Evolutionary conservation across 2,113 vertebrate genomes (phyloP), one percentile per base, ranked within the genome.

Genomic region (Salvelinus sp.): DNA sequence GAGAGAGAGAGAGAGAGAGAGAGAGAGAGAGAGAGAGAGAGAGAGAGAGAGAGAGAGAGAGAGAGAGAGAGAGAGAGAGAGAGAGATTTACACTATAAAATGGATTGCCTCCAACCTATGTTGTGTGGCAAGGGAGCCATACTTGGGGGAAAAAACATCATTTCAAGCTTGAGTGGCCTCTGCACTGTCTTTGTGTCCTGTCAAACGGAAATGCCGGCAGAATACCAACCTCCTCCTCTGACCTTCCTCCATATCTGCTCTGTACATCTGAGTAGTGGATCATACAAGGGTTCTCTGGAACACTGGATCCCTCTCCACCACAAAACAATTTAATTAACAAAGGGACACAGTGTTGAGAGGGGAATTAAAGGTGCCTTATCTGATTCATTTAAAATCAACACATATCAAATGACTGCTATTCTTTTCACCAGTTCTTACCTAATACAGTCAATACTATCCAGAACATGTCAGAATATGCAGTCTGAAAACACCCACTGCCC

Each of bases 151-250:
- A 83, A 88, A 89, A 69, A 87, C 87, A 90, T 88, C 82, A 88
- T 91, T 91, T 92, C 90, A 90, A 77, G 90, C 89, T 84, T 48
- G 83, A 90, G 86, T 91, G 88, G 79, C 64, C 73, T 66, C 85
- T 79, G 76, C 67, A 74, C 75, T 77, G 79, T 82, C 78, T 73
- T 73, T 80, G 84, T 78, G 77, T 74, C 72, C 79, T 83, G 86
- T 83, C 87, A 91, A 82, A 83, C 74, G 70, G 9, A 69, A 79
- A 85, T 85, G 73, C 84, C 76, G 58, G 78, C 83, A 79, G 90
- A 88, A 88, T 90, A 85, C 80, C 85, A 92, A 91, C 75, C 76
- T 73, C 82, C 85, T 80, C 78, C 82, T 71, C 72, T 89, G 90
- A 90, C 90, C 90, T 90, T 90, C 88, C 78, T 73, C 72, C 64